phyloP scores from a whole-genome alignment of 2,888 invertebrate genomes.

The Pilophorus perplexus region DNA sequence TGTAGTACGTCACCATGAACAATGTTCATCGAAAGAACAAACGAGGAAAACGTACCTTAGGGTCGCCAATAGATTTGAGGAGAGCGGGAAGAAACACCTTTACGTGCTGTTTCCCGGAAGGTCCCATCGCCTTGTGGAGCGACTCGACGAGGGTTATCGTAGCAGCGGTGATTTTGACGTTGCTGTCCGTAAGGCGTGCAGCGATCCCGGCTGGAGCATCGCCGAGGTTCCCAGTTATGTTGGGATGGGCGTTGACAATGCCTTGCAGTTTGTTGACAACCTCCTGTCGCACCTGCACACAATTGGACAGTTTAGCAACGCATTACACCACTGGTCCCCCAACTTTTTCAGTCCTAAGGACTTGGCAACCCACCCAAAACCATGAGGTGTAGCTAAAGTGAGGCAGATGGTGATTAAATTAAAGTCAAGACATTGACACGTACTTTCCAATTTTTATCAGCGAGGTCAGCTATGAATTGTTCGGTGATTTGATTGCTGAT shows the following conservation, averaged over 20 bases:
- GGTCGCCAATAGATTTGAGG: constrained; percentile 63
- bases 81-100: constrained; percentile 81
- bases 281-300: constrained; percentile 65
- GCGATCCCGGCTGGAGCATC: constrained; percentile 78
- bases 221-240: constrained; percentile 79
- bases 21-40: no score
- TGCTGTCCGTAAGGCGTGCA: constrained; percentile 79
- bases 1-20: no score
- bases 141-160: constrained; percentile 79
- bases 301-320: no score
- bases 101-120: constrained; percentile 70
- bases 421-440: no score
- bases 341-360: no score
- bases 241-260: constrained; percentile 71
- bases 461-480: constrained; percentile 71
- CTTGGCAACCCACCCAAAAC: background rate
- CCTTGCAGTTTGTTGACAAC: constrained; percentile 68
- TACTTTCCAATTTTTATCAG: constrained; percentile 92
- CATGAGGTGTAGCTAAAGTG: background rate
- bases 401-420: no score
- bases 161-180: constrained; percentile 84
- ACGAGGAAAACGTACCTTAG: no score
- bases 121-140: constrained; percentile 79
- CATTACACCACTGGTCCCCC: background rate
- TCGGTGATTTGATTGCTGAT: constrained; percentile 81